A percentile compares a stretch with the other conserved stretches of the same genome.
Conservation (phyloP, 2,888 invertebrate species). For the Agrotis ipsilon region DNA sequence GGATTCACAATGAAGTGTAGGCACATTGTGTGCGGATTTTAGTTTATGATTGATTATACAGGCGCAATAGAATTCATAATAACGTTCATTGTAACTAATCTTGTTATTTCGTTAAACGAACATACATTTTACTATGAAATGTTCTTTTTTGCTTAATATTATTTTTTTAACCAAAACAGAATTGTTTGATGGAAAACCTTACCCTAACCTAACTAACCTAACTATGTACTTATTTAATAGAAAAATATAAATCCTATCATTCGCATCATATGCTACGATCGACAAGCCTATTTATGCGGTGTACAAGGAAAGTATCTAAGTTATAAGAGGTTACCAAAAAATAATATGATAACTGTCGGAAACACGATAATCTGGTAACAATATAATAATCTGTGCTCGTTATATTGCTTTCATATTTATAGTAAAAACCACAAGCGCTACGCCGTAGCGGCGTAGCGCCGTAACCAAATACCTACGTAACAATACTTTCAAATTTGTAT, state of each 20-base stretch:
- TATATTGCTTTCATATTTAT: constrained; percentile 44
- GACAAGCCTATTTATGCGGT: constrained; percentile 21
- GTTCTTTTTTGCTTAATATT: background rate
- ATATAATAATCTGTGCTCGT: constrained; percentile 40
- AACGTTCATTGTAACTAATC: constrained; percentile 15
- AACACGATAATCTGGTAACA: constrained; percentile 30
- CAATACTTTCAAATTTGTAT: background rate
- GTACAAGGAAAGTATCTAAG: constrained; percentile 22
- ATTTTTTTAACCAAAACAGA: background rate
- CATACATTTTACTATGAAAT: background rate
- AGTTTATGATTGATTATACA: constrained; percentile 53
- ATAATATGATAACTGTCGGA: constrained; percentile 23
- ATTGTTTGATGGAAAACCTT: background rate
- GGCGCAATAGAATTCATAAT: constrained; percentile 27
- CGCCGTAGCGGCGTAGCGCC: constrained; percentile 22
- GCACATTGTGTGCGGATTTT: constrained; percentile 49
- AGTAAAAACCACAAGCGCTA: constrained; percentile 45
- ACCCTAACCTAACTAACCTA: too few species aligned
- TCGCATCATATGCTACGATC: constrained; percentile 24
- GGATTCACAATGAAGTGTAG: constrained; percentile 39
- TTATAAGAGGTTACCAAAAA: constrained; percentile 23
- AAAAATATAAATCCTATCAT: constrained; percentile 31
- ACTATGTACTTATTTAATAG: background rate
- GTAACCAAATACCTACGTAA: constrained; percentile 29
- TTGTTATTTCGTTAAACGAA: background rate